Evolutionary conservation across 1,140 invertebrate genomes (phyloP).

Genomic region (Branchinecta lynchi): DNA sequence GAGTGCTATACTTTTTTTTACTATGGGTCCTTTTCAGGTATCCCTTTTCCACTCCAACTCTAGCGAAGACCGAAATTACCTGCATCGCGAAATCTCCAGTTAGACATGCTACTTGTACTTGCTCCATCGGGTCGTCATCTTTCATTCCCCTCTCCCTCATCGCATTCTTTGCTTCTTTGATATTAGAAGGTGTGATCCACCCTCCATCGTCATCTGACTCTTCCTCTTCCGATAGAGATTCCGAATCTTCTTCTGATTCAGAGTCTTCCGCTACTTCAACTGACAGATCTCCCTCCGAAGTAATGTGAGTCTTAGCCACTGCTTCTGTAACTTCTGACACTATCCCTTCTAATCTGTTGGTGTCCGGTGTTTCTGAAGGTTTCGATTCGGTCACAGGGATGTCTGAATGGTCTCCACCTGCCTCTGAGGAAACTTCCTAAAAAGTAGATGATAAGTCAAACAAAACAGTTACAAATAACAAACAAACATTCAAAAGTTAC

Average conservation of each 20-base stretch:
- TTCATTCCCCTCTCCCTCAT: constrained; percentile 37
- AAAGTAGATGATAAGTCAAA: too few relatives aligned
- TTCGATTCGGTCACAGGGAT: too few relatives aligned
- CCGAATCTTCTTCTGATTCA: constrained; percentile 28
- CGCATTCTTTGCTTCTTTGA: constrained; percentile 51
- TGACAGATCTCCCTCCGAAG: constrained; percentile 26
- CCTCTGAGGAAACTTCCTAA: too few relatives aligned
- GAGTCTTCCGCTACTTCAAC: constrained; percentile 28
- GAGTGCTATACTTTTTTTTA: too few relatives aligned
- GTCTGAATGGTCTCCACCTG: too few relatives aligned
- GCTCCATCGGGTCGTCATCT: constrained; percentile 40
- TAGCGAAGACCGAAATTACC: constrained; percentile 31
- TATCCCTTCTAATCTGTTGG: constrained; percentile 24
- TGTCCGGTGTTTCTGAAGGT: too few relatives aligned
- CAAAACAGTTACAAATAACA: too few relatives aligned
- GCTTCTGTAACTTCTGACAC: constrained; percentile 29
- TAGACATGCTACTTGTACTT: constrained; percentile 68
- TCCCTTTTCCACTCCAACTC: too few relatives aligned
- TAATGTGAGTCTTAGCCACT: constrained; percentile 24
- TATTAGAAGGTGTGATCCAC: constrained; percentile 84
- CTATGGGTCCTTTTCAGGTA: too few relatives aligned
- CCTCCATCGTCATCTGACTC: constrained; percentile 41
- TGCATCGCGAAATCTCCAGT: constrained; percentile 94
- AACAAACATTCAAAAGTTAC: too few relatives aligned
- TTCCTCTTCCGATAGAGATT: constrained; percentile 42